Evolutionary conservation across 2,113 vertebrate species (phyloP).

Genomic region (Delphinus delphis): DNA sequence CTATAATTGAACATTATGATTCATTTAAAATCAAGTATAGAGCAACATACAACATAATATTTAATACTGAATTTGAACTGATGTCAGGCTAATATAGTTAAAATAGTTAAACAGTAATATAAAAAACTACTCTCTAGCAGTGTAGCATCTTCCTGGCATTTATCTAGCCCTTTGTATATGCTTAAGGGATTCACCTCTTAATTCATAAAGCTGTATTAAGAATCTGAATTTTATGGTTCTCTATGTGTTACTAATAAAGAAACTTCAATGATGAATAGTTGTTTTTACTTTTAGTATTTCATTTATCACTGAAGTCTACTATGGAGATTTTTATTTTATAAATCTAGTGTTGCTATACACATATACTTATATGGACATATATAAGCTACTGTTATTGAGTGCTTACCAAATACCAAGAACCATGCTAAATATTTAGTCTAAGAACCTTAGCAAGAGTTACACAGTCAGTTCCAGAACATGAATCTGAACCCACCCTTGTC

Average conservation of each 20-base stretch:
- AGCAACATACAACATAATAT: background rate
- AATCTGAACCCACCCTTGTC: background rate
- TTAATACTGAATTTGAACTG: background rate
- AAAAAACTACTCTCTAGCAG: background rate
- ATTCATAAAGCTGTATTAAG: background rate
- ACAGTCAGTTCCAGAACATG: background rate
- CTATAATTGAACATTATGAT: background rate
- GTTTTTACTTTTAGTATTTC: slow-evolving; percentile 28
- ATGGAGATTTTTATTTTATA: background rate
- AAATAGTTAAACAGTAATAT: background rate
- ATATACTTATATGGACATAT: background rate
- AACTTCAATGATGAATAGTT: background rate
- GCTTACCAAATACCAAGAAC: background rate
- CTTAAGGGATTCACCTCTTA: background rate
- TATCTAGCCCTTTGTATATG: background rate
- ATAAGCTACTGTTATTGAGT: background rate
- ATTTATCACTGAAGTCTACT: background rate
- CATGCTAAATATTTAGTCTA: background rate
- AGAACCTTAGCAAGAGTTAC: background rate
- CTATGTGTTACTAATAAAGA: background rate
- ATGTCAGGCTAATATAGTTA: background rate
- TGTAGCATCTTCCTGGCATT: background rate
- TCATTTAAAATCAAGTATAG: slow-evolving; percentile 27
- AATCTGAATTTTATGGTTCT: background rate
- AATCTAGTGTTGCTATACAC: background rate